Evolutionary conservation across 2,888 invertebrate species (phyloP).

Genomic region (Mythimna vitellina): DNA sequence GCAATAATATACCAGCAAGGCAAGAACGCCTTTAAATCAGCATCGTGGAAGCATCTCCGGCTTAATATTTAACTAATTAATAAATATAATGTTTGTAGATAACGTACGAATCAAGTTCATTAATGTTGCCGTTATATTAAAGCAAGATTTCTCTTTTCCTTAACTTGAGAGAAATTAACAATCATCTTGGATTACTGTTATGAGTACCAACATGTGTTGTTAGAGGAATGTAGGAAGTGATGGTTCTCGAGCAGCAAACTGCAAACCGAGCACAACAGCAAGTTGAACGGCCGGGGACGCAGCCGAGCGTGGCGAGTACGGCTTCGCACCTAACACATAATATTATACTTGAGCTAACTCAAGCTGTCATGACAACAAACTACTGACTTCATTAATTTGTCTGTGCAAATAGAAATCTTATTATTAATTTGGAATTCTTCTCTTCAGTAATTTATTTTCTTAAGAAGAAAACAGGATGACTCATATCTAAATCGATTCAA

Average conservation of each 20-base stretch:
- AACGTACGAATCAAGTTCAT: slow-evolving; percentile 25
- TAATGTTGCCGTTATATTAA: slow-evolving; percentile 26
- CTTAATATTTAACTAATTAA: slow-evolving; percentile 5
- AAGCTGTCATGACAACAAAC: slow-evolving; percentile 39
- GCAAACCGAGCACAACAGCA: slow-evolving; percentile 81
- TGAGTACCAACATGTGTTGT: slow-evolving; percentile 61
- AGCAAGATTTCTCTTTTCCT: slow-evolving; percentile 44
- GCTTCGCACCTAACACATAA: slow-evolving; percentile 75
- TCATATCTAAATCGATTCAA: slow-evolving; percentile 56
- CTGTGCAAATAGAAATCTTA: slow-evolving; percentile 4
- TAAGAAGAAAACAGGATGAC: slow-evolving; percentile 45
- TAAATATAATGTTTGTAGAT: slow-evolving; percentile 8
- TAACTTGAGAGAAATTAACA: slow-evolving; percentile 34
- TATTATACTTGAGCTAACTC: slow-evolving; percentile 53
- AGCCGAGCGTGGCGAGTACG: slow-evolving; percentile 83
- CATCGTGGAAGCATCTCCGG: background rate
- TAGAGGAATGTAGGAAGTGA: slow-evolving; percentile 83
- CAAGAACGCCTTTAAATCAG: background rate
- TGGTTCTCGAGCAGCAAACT: slow-evolving; percentile 81
- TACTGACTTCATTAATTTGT: slow-evolving; percentile 15
- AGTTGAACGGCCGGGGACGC: slow-evolving; percentile 86
- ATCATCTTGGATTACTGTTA: slow-evolving; percentile 41
- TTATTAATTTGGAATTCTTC: background rate
- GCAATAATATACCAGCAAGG: slow-evolving; percentile 4
- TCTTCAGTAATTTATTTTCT: background rate